Percentiles rank a stretch among this genome's conserved stretches.
Conservation (phyloP, 2,797 vertebrate genomes). For the Menidia menidia region DNA sequence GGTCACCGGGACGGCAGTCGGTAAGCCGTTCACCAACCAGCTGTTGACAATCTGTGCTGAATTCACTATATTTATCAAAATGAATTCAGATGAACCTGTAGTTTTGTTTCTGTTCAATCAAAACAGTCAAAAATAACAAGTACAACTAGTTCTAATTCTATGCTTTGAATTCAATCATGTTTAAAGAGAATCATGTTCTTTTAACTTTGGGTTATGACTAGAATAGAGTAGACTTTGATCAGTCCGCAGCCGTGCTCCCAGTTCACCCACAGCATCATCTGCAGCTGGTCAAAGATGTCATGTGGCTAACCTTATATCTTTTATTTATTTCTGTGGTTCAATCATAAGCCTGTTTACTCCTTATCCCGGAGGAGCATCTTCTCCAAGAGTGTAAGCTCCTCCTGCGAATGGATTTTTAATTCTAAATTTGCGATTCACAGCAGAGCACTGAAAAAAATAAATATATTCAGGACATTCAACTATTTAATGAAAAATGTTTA, state of each 20-base stretch:
- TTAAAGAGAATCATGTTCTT: too few species aligned
- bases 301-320: slow-evolving; percentile 21
- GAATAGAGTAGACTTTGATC: slow-evolving; percentile 24
- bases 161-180: too few species aligned
- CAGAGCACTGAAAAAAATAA: too few species aligned
- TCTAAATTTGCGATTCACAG: not conserved
- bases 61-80: not conserved
- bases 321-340: slow-evolving; percentile 38
- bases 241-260: not conserved
- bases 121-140: not conserved
- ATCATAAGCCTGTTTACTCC: slow-evolving; percentile 42
- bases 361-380: slow-evolving; percentile 37
- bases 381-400: slow-evolving; percentile 1
- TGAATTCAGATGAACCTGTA: not conserved
- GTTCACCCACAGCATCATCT: slow-evolving; percentile 34
- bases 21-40: not conserved
- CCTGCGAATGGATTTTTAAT: slow-evolving; percentile 1
- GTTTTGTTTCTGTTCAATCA: too few species aligned
- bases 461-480: too few species aligned
- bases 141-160: not conserved
- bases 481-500: too few species aligned
- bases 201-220: slow-evolving; percentile 11
- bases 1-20: not conserved
- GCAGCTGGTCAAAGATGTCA: slow-evolving; percentile 24
- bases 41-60: not conserved